These are phyloP conservation scores for Cheilosia variabilis DNA, from an alignment of 2,888 invertebrate genomes.

Conservation along the genomic window DNA sequence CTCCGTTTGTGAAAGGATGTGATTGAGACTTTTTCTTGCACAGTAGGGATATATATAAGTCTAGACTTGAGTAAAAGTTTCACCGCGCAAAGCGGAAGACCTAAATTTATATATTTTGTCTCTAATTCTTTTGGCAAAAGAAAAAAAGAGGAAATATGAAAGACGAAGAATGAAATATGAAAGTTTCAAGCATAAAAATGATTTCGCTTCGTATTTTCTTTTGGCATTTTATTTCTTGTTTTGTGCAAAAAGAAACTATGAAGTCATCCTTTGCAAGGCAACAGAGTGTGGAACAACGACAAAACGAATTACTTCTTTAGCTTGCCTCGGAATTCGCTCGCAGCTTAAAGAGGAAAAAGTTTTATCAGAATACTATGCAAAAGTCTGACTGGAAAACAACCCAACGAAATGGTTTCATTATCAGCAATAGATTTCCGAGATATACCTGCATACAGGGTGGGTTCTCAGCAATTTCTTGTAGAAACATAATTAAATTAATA, in stretches of 20 bases:
- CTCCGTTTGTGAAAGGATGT: slow-evolving; percentile 27
- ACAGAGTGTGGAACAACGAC: slow-evolving; percentile 51
- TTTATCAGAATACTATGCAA: slow-evolving; percentile 18
- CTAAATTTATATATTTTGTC: slow-evolving; percentile 63
- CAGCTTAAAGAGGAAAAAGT: slow-evolving; percentile 32
- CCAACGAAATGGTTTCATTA: background rate
- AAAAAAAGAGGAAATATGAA: slow-evolving; percentile 16
- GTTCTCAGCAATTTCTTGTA: no score
- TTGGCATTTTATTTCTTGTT: background rate
- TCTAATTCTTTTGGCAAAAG: slow-evolving; percentile 27
- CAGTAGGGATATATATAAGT: background rate
- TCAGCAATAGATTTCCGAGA: no score
- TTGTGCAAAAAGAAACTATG: slow-evolving; percentile 40
- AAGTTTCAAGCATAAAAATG: slow-evolving; percentile 66
- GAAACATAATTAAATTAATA: no score
- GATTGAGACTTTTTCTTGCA: slow-evolving; percentile 16
- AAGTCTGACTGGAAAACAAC: background rate
- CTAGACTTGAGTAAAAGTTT: slow-evolving; percentile 67
- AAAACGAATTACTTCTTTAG: slow-evolving; percentile 49
- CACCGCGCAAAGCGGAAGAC: slow-evolving; percentile 56
- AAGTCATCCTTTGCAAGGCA: slow-evolving; percentile 58
- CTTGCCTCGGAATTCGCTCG: slow-evolving; percentile 23
- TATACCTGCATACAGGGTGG: no score
- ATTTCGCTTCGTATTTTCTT: slow-evolving; percentile 27
- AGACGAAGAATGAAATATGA: slow-evolving; percentile 56